Conservation (phyloP, 2,113 vertebrate genomes). For the Sebastes schlegelii region DNA sequence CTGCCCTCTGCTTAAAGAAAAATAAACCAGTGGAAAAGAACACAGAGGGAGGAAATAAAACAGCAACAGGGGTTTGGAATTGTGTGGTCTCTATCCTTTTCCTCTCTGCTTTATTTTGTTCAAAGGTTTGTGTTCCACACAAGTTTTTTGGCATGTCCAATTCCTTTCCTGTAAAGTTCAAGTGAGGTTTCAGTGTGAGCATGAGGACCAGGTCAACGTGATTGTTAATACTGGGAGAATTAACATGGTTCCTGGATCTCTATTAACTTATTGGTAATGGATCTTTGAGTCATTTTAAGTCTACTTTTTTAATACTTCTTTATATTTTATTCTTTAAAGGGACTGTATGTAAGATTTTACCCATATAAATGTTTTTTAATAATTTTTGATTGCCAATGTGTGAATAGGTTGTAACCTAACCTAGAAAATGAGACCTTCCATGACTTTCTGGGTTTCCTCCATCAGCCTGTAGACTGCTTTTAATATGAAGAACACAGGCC, state of each 20-base stretch:
- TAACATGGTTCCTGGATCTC: background rate
- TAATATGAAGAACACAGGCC: too few relatives aligned
- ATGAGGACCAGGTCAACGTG: background rate
- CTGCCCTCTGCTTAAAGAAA: constrained; percentile 59
- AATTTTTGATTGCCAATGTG: too few relatives aligned
- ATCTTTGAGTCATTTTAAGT: background rate
- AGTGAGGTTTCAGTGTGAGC: constrained; percentile 11
- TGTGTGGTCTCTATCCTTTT: constrained; percentile 28
- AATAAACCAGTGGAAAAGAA: constrained; percentile 65
- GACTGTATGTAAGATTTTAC: too few relatives aligned
- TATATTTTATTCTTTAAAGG: too few relatives aligned
- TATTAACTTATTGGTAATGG: background rate
- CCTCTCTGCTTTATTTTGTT: constrained; percentile 38
- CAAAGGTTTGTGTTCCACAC: background rate
- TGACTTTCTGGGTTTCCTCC: too few relatives aligned
- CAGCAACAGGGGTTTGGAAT: constrained; percentile 20
- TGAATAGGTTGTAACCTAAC: too few relatives aligned
- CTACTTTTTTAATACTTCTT: too few relatives aligned
- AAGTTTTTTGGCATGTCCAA: background rate
- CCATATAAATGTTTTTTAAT: too few relatives aligned
- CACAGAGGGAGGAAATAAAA: constrained; percentile 35
- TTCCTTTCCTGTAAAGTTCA: constrained; percentile 17
- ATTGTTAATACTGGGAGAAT: background rate
- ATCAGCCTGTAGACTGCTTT: too few relatives aligned
- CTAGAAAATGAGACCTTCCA: too few relatives aligned